Conservation (phyloP, 2,888 invertebrate genomes). For the Lydus trimaculatus region DNA sequence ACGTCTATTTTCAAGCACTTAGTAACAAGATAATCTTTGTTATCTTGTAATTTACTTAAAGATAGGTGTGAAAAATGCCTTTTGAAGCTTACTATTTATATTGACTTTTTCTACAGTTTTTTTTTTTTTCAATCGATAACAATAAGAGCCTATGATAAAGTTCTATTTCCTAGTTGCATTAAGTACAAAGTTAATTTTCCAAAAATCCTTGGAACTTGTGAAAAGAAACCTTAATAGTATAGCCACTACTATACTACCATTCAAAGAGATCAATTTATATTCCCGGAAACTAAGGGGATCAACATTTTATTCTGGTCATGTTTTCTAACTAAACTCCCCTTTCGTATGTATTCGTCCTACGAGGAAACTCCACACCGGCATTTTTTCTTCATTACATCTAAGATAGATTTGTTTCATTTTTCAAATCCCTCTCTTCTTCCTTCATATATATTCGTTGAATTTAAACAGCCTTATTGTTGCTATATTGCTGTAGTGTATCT, state of each 20-base stretch:
- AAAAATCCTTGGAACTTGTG: background rate
- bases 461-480: background rate
- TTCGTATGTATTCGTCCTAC: background rate
- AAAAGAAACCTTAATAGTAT: background rate
- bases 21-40: background rate
- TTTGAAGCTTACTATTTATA: background rate
- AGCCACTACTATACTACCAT: too few species aligned
- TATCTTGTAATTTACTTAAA: background rate
- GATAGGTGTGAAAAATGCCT: background rate
- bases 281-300: slow-evolving; percentile 23
- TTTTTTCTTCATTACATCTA: slow-evolving; percentile 27
- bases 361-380: slow-evolving; percentile 24
- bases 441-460: slow-evolving; percentile 7
- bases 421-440: background rate
- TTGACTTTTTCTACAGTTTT: background rate
- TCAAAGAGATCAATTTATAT: slow-evolving; percentile 24
- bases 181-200: background rate
- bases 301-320: slow-evolving; percentile 29
- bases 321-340: slow-evolving; percentile 23
- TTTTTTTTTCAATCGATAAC: background rate
- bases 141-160: background rate
- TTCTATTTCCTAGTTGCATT: background rate
- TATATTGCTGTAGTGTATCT: too few species aligned
- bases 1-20: background rate
- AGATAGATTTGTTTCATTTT: slow-evolving; percentile 28